Evolutionary conservation across 2,797 vertebrate genomes (phyloP).

Genomic region (Glossophaga mutica): DNA sequence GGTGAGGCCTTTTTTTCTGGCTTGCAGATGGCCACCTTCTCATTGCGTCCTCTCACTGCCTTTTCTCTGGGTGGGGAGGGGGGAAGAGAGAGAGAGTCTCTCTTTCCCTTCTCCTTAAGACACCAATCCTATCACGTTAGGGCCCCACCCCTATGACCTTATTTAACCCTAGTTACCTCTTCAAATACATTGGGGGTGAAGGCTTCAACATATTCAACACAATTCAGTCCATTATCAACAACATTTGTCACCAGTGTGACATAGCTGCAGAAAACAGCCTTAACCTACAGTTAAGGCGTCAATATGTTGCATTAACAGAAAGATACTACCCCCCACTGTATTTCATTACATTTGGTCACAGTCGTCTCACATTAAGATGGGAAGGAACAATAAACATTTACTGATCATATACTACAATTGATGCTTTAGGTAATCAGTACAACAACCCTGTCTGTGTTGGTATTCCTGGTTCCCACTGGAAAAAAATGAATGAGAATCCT

Average conservation of each 20-base stretch:
- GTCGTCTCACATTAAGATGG: neutral
- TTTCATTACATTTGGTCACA: neutral
- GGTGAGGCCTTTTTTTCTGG: neutral
- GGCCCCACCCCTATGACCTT: neutral
- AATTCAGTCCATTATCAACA: neutral
- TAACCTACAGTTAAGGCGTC: neutral
- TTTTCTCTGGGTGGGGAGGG: neutral
- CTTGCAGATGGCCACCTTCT: neutral
- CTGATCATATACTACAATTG: neutral
- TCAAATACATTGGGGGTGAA: neutral
- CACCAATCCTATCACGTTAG: neutral
- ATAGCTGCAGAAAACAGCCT: neutral
- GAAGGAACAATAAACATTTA: neutral
- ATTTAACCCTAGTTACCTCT: neutral
- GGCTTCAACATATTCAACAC: neutral
- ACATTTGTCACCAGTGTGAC: neutral
- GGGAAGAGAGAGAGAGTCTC: neutral
- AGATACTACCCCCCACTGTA: fast-evolving
- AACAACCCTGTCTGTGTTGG: neutral
- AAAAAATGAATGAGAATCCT: neutral
- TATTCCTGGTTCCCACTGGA: neutral
- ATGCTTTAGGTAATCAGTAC: neutral
- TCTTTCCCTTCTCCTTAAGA: neutral
- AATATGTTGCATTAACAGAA: neutral
- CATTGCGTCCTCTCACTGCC: neutral